Evolutionary conservation across 2,888 invertebrate genomes (phyloP), one percentile per base, ranked within the genome.

Genomic region (Poecilus cupreus): DNA sequence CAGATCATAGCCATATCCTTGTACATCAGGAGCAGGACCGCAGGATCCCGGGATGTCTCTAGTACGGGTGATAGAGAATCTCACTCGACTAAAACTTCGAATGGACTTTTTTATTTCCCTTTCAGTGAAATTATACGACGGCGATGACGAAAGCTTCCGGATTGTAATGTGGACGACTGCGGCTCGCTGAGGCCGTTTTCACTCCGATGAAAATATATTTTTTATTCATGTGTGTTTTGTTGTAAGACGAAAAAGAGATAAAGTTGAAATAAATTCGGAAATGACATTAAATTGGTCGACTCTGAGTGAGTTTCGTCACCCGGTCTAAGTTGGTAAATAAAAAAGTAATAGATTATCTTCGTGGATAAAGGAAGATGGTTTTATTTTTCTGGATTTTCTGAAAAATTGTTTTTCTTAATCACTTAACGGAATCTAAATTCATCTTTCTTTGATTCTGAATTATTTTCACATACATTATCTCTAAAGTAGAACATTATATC

Each of bases 171-270:
- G 60, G 60, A 22, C 8, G 11, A 60, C 26, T 24, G 60, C 13
- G 26, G 54, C 20, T 54, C 54, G 54, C 54, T 22, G 13, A 54
- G 54, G 22, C 54, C 18, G 26, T 60, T 57, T 60, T 24, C 60
- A 26, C 10, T 11, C 24, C 60, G 24, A 60, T 60, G 60, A 13
- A 60, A 60, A 60, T 60, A 60, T 26, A 60, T 13, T 60, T 60
- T 60, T 60, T 60, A 60, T 60, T 60, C 60, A 60, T 60, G 60
- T 60, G 57, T 57, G n/a, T 60, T 60, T 26, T 60, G 54, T 54
- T 54, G 22, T 22, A 22, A 54, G 22, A 26, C 13, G 26, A 26
- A 11, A n/a, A 26, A 24, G n/a, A 60, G 60, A 60, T 60, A 60
- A 54, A 54, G 20, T 54, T 20, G 54, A 54, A 54, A 54, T 54